Evolutionary conservation across 2,888 invertebrate species (phyloP).

Genomic region (Nudaria mundana): DNA sequence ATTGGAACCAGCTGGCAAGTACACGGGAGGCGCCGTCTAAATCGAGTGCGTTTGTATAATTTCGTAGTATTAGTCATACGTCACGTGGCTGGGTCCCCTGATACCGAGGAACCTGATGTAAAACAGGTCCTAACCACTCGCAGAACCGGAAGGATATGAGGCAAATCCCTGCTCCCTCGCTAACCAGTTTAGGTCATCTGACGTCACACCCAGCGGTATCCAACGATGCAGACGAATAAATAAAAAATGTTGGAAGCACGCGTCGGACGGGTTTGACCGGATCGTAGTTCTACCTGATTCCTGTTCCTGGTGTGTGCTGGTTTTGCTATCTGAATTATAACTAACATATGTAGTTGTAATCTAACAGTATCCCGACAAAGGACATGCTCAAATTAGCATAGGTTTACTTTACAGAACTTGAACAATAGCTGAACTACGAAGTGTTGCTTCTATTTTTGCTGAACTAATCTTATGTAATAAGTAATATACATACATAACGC

Average conservation of each 20-base stretch:
- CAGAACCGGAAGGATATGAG: conserved; percentile 81
- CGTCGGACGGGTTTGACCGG: conserved; percentile 80
- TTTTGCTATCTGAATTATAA: conserved; percentile 47
- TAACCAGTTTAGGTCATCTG: conserved; percentile 81
- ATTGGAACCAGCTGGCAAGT: conserved; percentile 34
- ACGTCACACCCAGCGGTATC: conserved; percentile 80
- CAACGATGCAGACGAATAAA: conserved; percentile 80
- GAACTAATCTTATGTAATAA: too few relatives aligned
- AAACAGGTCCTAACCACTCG: conserved; percentile 77
- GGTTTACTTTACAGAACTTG: neutral
- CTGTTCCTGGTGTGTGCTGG: conserved; percentile 76
- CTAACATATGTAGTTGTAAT: conserved; percentile 18
- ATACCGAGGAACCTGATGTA: conserved; percentile 72
- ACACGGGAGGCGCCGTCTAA: conserved; percentile 37
- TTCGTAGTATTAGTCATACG: conserved; percentile 54
- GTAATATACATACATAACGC: too few relatives aligned
- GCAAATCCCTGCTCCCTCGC: conserved; percentile 81
- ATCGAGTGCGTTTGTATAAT: conserved; percentile 43
- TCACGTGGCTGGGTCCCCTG: conserved; percentile 63
- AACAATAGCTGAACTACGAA: too few relatives aligned
- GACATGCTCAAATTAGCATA: neutral
- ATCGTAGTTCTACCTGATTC: conserved; percentile 81
- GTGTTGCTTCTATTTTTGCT: too few relatives aligned
- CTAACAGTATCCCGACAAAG: conserved; percentile 2
- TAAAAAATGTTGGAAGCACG: conserved; percentile 81